Evolutionary conservation across 1,140 invertebrate species (phyloP).

Genomic region (Carcinoscorpius rotundicauda): DNA sequence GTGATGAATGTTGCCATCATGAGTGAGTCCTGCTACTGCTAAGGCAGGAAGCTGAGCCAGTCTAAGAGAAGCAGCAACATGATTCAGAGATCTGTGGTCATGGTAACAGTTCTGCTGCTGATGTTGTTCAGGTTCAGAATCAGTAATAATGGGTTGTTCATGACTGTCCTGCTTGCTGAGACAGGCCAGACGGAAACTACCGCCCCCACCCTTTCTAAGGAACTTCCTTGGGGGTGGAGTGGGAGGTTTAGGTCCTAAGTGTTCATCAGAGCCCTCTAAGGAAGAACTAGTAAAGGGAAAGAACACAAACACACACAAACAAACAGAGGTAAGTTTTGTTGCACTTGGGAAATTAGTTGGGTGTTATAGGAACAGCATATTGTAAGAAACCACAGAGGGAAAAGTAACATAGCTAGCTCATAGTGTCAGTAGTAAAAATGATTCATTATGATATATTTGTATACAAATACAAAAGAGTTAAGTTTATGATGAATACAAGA

Average conservation of each 20-base stretch:
- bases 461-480: too few species aligned
- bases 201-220: conserved; percentile 3
- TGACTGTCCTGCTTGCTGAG: conserved; percentile 37
- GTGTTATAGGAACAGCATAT: too few species aligned
- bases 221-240: conserved; percentile 14
- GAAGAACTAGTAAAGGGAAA: conserved; percentile 7
- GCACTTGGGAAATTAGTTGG: too few species aligned
- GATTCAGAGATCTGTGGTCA: conserved; percentile 34
- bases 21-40: conserved; percentile 52
- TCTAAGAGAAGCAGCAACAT: conserved; percentile 55
- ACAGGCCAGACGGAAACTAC: conserved; percentile 29
- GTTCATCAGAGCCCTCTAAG: conserved; percentile 12
- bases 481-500: too few species aligned
- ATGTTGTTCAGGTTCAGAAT: neutral
- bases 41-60: conserved; percentile 62
- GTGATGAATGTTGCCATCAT: conserved; percentile 35
- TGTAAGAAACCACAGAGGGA: too few species aligned
- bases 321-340: too few species aligned
- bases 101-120: neutral
- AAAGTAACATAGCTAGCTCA: too few species aligned
- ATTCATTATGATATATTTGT: too few species aligned
- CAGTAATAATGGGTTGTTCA: conserved; percentile 32
- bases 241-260: conserved; percentile 6
- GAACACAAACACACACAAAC: too few species aligned
- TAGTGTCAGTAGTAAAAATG: too few species aligned